Percentiles rank a stretch among this genome's conserved stretches.
Conservation (phyloP, 2,113 vertebrate genomes). For the Neopipo cinnamomea region DNA sequence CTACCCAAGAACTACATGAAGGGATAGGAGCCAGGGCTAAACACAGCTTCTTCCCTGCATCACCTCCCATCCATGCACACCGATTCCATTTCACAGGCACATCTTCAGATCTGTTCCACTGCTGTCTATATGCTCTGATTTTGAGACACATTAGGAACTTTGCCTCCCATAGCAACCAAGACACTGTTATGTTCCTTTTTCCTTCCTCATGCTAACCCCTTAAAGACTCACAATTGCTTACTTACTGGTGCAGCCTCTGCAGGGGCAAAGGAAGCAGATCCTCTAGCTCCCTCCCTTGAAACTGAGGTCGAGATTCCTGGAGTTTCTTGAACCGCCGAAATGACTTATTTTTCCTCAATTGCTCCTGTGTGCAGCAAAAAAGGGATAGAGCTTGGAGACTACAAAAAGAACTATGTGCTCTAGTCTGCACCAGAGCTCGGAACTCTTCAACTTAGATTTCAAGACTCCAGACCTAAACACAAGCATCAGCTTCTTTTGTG, state of each 20-base stretch:
- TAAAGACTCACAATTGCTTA: neutral
- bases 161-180: neutral
- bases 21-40: neutral
- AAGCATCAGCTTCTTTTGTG: neutral
- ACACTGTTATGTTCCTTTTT: neutral
- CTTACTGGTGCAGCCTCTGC: slow-evolving; percentile 86
- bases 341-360: slow-evolving; percentile 85
- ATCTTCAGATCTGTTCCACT: neutral
- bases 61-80: neutral
- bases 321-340: slow-evolving; percentile 88
- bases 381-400: neutral
- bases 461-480: neutral
- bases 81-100: neutral
- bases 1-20: neutral
- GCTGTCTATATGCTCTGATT: neutral
- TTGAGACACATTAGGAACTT: neutral
- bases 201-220: neutral
- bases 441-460: neutral
- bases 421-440: neutral
- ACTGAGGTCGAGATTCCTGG: slow-evolving; percentile 88
- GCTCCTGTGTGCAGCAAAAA: slow-evolving; percentile 68
- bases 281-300: slow-evolving; percentile 77
- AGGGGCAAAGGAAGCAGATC: slow-evolving; percentile 87
- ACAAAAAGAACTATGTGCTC: neutral
- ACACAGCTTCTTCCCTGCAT: neutral